phyloP scores from a whole-genome alignment of 2,113 vertebrate species.

The Forbesichthys agassizii region DNA sequence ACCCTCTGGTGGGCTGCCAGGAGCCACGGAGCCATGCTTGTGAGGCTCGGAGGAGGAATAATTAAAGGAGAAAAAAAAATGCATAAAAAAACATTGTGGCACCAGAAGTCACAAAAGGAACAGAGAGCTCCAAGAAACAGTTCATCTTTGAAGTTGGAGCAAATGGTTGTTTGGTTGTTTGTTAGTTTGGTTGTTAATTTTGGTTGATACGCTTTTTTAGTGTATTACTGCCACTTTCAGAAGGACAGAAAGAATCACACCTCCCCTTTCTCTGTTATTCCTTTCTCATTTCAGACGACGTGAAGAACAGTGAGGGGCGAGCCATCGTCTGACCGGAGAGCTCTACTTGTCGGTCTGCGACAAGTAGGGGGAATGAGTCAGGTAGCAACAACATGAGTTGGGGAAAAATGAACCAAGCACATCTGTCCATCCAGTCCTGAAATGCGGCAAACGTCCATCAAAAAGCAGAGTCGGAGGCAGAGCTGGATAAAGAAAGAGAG shows the following conservation, averaged over 20 bases:
- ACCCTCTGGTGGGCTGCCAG: conserved; percentile 83
- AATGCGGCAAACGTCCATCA: conserved; percentile 74
- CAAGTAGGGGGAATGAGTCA: conserved; percentile 72
- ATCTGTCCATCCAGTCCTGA: conserved; percentile 76
- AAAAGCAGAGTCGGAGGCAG: conserved; percentile 74
- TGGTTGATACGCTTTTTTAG: conserved; percentile 81
- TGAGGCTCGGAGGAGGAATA: conserved; percentile 82
- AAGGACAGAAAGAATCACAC: conserved; percentile 74
- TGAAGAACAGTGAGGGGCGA: conserved; percentile 69
- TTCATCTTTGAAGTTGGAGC: conserved; percentile 83
- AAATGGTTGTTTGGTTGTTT: conserved; percentile 80
- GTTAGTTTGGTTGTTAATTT: conserved; percentile 85
- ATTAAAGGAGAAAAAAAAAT: conserved; percentile 74
- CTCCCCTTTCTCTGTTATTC: conserved; percentile 64
- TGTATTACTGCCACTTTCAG: conserved; percentile 77
- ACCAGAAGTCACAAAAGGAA: conserved; percentile 85
- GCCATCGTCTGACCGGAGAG: conserved; percentile 69
- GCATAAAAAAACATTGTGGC: conserved; percentile 81
- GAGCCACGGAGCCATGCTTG: conserved; percentile 84
- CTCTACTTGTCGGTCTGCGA: conserved; percentile 66
- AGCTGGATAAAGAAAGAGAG: conserved; percentile 65
- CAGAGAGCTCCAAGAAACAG: conserved; percentile 81
- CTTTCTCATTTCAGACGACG: conserved; percentile 68
- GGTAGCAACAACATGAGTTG: conserved; percentile 72
- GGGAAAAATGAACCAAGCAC: conserved; percentile 70